These are phyloP conservation scores for Epistrophella euchroma DNA, from an alignment of 2,888 invertebrate genomes.

Conservation along the genomic window DNA sequence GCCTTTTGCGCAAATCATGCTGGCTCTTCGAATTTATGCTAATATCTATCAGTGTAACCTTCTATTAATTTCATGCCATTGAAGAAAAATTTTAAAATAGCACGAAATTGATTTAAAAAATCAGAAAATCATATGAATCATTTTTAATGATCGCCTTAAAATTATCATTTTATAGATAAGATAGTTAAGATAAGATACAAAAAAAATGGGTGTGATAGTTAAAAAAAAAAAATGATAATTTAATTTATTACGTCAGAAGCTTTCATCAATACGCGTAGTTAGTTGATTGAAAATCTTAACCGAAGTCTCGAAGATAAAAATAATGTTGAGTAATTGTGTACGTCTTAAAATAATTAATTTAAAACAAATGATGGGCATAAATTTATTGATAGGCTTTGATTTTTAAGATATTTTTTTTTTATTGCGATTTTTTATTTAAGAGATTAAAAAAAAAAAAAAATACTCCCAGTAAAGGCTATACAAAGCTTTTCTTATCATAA, in stretches of 20 bases:
- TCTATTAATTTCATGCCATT: neutral
- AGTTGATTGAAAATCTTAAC: neutral
- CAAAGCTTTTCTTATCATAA: too few relatives aligned
- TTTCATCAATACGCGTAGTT: neutral
- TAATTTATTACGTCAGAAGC: neutral
- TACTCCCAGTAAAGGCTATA: too few relatives aligned
- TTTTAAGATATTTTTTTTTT: neutral
- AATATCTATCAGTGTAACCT: too few relatives aligned
- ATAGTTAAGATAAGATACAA: neutral
- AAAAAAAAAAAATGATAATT: neutral
- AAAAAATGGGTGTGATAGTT: slow-evolving; percentile 6
- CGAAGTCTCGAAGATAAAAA: neutral
- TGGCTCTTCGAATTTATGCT: too few relatives aligned
- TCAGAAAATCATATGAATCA: neutral
- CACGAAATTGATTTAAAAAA: neutral
- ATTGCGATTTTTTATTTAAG: neutral
- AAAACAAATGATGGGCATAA: neutral
- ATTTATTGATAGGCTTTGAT: neutral
- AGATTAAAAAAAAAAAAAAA: too few relatives aligned
- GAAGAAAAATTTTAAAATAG: neutral
- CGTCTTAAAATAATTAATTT: neutral
- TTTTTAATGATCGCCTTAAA: neutral
- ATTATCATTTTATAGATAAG: neutral
- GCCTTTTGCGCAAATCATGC: too few relatives aligned
- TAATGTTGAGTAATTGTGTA: slow-evolving; percentile 4